phyloP scores from a whole-genome alignment of 2,888 invertebrate species.

The Stenurella melanura region DNA sequence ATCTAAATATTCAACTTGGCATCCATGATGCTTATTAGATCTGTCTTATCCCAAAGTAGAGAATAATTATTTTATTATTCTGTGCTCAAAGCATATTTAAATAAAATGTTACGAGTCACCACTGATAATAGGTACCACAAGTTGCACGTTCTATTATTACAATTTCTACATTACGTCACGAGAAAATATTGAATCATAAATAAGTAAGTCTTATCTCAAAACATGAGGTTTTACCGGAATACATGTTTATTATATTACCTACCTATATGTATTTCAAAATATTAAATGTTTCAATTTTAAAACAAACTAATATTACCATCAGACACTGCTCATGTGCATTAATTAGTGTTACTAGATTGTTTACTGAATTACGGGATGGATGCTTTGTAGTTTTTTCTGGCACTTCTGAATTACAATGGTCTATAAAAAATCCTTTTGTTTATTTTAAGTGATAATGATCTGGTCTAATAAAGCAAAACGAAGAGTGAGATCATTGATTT shows the following conservation, averaged over 20 bases:
- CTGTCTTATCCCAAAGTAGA: too few species aligned
- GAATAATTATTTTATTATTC: too few species aligned
- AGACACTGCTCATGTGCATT: neutral
- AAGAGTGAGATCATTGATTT: too few species aligned
- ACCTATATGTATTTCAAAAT: neutral
- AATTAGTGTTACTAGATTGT: neutral
- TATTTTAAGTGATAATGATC: neutral
- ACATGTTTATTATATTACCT: neutral
- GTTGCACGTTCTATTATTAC: neutral
- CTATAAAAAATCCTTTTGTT: slow-evolving; percentile 1
- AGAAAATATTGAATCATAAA: slow-evolving; percentile 6
- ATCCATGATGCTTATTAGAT: too few species aligned
- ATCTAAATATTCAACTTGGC: too few species aligned
- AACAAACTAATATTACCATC: neutral
- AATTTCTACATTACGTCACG: neutral
- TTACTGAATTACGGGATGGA: neutral
- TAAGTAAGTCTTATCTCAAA: slow-evolving; percentile 1
- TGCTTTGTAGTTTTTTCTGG: neutral
- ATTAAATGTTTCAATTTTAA: neutral
- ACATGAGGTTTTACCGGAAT: neutral
- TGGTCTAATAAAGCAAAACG: neutral
- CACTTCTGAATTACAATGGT: neutral
- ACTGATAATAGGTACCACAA: neutral
- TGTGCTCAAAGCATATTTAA: too few species aligned
- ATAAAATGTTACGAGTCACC: neutral